Evolutionary conservation across 1,140 invertebrate genomes (phyloP), one percentile per base, ranked within the genome.

Genomic region (Trachymyrmex septentrionalis): DNA sequence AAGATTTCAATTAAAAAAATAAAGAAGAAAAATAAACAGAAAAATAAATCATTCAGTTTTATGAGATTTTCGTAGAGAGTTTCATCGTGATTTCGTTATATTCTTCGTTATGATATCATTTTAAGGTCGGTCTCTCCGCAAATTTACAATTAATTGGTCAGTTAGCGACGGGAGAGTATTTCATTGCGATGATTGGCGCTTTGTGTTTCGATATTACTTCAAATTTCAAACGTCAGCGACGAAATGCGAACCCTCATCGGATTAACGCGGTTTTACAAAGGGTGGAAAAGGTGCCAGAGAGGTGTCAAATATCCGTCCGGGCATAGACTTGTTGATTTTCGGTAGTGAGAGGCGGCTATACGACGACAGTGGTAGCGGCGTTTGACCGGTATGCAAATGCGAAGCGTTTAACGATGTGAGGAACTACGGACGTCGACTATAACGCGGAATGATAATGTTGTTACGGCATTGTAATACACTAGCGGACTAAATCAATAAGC

Each of bases 241-340:
- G 30, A 73, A 73, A 82, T 6, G 38, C 14, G 76, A 24, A 21
- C 24, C n/a, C 50, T n/a, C 34, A 21, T 71, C 53, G 34, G 38
- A 16, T 82, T 48, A 48, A 48, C 21, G 34, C 34, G 53, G 38
- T 21, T 69, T 53, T 14, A 72, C 67, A 72, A 73, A 72, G 55
- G 38, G 21, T 16, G 38, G 55, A 72, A 72, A 73, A 82, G 50
- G 67, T 53, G 14, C 10, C 7, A 12, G 38, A 44, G 38, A 44
- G 38, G 3, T 73, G 67, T 73, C 67, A 30, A 82, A 73, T 72
- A 72, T 61, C 38, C 38, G 27, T 82, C 55, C 80, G 19, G 24
- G 24, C 24, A 66, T 7, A 24, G n/a, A 82, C 67, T 82, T 82
- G 80, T 82, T 82, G 80, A 82, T 82, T 82, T 82, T 82, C 67